Evolutionary conservation across 2,113 vertebrate species (phyloP), one percentile per base, ranked within the genome.

Genomic region (Archilochus colubris): DNA sequence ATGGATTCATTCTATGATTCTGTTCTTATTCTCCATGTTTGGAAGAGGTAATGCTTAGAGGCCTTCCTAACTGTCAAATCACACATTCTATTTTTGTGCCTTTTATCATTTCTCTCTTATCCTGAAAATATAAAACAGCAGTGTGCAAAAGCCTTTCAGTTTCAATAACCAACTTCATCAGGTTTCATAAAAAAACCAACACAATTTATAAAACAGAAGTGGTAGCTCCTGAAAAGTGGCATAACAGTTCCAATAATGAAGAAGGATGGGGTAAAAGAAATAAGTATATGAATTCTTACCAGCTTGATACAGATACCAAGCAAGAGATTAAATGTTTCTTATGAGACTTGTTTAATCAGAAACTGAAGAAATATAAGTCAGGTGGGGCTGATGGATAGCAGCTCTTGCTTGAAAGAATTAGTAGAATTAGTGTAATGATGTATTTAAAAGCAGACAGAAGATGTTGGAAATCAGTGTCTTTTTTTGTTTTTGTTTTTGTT

Each of bases 301-400:
- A 69, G 23, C 62, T 25, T 82, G 54, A 48, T 66, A 55, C 53
- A 72, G 43, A 83, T 72, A 44, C 46, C 15, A 36, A 40, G 44
- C 25, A 80, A 76, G 59, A 53, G 24, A 73, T 63, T 31, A 68
- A 76, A 57, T 68, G 31, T 67, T 86, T 94, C 54, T 80, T 80
- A 31, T 43, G n/a, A 61, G 28, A 64, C 30, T 63, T 87, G 2
- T 0, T 82, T 88, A 88, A 77, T 83, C 51, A 81, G 77, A 73
- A 89, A 54, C 25, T 48, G 64, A 46, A 92, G 33, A 21, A 74
- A 87, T n/a, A 33, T 68, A 73, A 62, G 40, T 89, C 30, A 81
- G 46, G 17, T 80, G 23, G 12, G 23, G 9, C 80, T 88, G 80
- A 86, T 53, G 36, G 38, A 59, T 92, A 77, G 68, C 53, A 83